These are phyloP conservation scores for Oreochromis grahami DNA, from an alignment of 2,797 vertebrate genomes.

Conservation along the genomic window DNA sequence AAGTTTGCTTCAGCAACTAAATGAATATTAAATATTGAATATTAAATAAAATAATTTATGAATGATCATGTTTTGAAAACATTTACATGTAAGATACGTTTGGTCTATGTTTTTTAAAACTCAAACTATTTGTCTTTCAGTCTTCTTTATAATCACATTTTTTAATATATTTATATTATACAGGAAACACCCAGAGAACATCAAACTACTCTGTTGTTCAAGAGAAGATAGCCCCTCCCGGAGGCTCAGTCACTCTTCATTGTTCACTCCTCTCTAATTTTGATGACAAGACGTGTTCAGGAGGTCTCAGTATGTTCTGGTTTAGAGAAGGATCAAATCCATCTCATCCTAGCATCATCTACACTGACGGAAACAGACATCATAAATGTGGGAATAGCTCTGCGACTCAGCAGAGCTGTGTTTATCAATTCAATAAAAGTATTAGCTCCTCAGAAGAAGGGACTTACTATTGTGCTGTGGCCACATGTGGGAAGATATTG, in stretches of 20 bases:
- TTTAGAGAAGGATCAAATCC: background rate
- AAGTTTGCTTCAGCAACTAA: accelerated
- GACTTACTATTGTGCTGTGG: background rate
- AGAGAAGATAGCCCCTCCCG: accelerated
- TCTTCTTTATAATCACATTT: accelerated
- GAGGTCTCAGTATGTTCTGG: background rate
- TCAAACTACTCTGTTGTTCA: background rate
- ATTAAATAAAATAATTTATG: accelerated
- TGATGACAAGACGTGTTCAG: background rate
- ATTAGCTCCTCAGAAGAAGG: background rate
- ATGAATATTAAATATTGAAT: too few relatives aligned
- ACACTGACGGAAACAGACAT: background rate
- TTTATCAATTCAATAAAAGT: background rate
- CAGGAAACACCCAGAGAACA: background rate
- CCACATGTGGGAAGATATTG: background rate
- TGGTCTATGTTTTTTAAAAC: background rate
- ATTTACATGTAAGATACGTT: accelerated
- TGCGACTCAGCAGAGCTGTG: too few relatives aligned
- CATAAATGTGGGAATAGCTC: background rate
- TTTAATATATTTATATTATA: accelerated
- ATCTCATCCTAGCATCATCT: slow-evolving; percentile 1
- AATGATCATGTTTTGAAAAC: background rate
- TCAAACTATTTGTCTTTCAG: accelerated
- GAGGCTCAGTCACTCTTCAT: background rate
- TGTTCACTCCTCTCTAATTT: slow-evolving; percentile 28